Percentiles rank a stretch among this genome's conserved stretches.
These are phyloP conservation scores for Aphelinus atriplicis DNA, from an alignment of 1,140 invertebrate genomes.

Conservation along the genomic window DNA sequence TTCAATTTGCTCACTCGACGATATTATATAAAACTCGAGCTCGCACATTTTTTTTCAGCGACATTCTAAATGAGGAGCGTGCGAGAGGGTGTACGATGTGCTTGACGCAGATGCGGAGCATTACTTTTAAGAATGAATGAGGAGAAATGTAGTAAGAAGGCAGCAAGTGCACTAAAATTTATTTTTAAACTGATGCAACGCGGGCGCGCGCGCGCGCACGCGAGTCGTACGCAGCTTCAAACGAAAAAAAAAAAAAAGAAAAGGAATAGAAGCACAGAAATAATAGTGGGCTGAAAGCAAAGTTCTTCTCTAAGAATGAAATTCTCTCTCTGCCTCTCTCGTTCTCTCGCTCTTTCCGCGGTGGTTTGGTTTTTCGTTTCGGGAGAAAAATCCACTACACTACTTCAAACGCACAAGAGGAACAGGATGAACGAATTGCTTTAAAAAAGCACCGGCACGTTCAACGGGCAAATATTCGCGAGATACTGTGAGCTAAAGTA, in stretches of 20 bases:
- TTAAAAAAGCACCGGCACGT: background rate
- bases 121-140: slow-evolving; percentile 13
- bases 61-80: too few relatives aligned
- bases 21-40: too few relatives aligned
- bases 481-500: too few relatives aligned
- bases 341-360: background rate
- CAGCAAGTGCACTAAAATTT: slow-evolving; percentile 15
- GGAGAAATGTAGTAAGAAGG: slow-evolving; percentile 5
- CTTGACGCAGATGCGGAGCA: background rate
- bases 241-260: slow-evolving; percentile 1
- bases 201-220: background rate
- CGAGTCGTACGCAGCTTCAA: background rate
- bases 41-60: too few relatives aligned
- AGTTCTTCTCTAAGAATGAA: slow-evolving; percentile 19
- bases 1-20: too few relatives aligned
- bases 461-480: too few relatives aligned
- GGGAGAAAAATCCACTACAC: background rate
- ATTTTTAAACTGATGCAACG: slow-evolving; percentile 28
- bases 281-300: slow-evolving; percentile 18
- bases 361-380: background rate
- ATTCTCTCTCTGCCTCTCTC: background rate
- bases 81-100: too few relatives aligned
- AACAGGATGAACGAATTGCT: background rate
- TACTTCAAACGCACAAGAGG: background rate
- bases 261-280: background rate